These are phyloP conservation scores for Aradus depressus DNA, from an alignment of 2,888 invertebrate species.

Conservation along the genomic window DNA sequence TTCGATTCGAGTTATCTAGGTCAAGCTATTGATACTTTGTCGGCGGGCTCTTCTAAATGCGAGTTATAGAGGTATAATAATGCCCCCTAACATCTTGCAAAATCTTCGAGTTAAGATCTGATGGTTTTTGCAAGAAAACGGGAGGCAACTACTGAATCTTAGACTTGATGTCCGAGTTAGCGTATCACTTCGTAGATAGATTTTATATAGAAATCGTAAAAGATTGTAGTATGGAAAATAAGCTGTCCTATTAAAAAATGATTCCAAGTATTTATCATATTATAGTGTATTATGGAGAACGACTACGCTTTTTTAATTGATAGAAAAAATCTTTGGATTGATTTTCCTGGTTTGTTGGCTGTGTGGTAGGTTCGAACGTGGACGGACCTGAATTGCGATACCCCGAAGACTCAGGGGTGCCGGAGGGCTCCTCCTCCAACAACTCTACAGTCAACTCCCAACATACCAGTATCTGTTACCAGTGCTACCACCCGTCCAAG, in stretches of 20 bases:
- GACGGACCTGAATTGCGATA: background rate
- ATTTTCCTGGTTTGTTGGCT: background rate
- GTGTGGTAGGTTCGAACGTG: background rate
- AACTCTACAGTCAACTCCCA: constrained; percentile 23
- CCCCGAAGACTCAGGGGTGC: background rate
- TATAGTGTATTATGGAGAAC: background rate
- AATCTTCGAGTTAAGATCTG: too few species aligned
- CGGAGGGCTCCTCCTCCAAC: constrained; percentile 13
- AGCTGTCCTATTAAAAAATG: background rate
- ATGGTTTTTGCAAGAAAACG: too few species aligned
- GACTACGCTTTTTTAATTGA: background rate
- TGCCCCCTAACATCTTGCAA: too few species aligned
- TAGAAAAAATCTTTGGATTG: background rate
- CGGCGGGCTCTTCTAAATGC: too few species aligned
- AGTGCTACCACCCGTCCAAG: constrained; percentile 9
- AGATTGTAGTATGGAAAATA: too few species aligned
- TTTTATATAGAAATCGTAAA: too few species aligned
- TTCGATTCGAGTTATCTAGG: too few species aligned
- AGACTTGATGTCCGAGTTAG: too few species aligned
- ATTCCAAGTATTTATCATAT: background rate
- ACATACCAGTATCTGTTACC: constrained; percentile 17
- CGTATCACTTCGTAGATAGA: too few species aligned
- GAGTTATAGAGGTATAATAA: too few species aligned
- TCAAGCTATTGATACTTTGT: too few species aligned
- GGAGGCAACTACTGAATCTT: too few species aligned